Evolutionary conservation across 92 coral and sea anemone species (phyloP).

Genomic region (Plumapathes pennacea): DNA sequence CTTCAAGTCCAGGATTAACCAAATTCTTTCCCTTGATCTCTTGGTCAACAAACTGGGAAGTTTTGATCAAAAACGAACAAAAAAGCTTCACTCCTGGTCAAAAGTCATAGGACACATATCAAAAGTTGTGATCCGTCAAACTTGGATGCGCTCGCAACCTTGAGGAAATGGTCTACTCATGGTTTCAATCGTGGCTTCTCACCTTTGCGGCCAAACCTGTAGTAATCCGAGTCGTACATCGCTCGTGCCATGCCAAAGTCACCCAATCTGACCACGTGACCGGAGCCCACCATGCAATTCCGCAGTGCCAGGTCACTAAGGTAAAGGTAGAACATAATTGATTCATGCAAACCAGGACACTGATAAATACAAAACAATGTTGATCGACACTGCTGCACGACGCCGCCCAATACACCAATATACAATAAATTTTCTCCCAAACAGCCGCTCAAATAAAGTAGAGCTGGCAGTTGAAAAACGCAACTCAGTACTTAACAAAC

Average conservation of each 20-base stretch:
- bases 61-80: background rate
- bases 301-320: conserved; percentile 78
- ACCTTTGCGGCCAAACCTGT: conserved; percentile 91
- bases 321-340: background rate
- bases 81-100: background rate
- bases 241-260: conserved; percentile 93
- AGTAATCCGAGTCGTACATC: conserved; percentile 87
- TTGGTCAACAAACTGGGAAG: too few species aligned
- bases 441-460: too few species aligned
- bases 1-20: too few species aligned
- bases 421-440: too few species aligned
- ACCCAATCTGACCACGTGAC: conserved; percentile 79
- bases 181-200: background rate
- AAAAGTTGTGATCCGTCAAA: background rate
- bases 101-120: background rate
- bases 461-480: too few species aligned
- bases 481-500: too few species aligned
- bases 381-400: too few species aligned
- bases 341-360: too few species aligned
- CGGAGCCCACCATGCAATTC: conserved; percentile 87
- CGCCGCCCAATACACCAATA: too few species aligned
- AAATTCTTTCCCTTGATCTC: too few species aligned
- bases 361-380: too few species aligned
- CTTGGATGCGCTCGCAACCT: background rate
- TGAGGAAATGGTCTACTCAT: background rate